Evolutionary conservation across 2,888 invertebrate species (phyloP).

Genomic region (Drosophila anomalata): DNA sequence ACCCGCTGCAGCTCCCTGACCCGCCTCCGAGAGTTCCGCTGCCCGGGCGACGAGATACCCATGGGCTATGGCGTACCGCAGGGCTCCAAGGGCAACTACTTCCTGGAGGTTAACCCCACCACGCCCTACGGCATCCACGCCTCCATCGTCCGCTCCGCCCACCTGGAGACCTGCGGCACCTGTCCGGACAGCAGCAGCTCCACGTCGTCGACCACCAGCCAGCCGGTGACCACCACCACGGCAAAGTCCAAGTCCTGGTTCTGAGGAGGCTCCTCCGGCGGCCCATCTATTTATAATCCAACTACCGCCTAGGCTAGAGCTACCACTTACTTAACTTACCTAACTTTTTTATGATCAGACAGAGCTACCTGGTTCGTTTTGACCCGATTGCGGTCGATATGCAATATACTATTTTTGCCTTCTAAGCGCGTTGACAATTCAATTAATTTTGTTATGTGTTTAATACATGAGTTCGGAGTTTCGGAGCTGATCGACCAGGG

Average conservation of each 20-base stretch:
- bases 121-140: constrained; percentile 75
- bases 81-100: constrained; percentile 80
- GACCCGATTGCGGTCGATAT: constrained; percentile 22
- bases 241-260: not conserved
- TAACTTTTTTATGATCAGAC: not conserved
- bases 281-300: not conserved
- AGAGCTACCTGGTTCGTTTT: constrained; percentile 4
- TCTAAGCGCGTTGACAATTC: constrained; percentile 62
- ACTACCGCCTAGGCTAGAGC: not conserved
- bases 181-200: constrained; percentile 21
- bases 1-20: constrained; percentile 79
- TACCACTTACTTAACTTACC: not conserved
- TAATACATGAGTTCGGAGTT: not conserved
- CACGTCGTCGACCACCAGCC: not conserved
- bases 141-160: constrained; percentile 8
- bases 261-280: not conserved
- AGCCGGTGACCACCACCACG: constrained; percentile 1
- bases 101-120: constrained; percentile 74
- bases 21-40: constrained; percentile 68
- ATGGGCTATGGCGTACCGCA: constrained; percentile 81
- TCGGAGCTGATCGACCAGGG: not conserved
- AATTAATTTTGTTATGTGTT: constrained; percentile 51
- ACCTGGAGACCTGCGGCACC: constrained; percentile 43
- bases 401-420: constrained; percentile 34
- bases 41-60: constrained; percentile 64